phyloP scores from a whole-genome alignment of 2,888 invertebrate species.

The Drosophila mercatorum region DNA sequence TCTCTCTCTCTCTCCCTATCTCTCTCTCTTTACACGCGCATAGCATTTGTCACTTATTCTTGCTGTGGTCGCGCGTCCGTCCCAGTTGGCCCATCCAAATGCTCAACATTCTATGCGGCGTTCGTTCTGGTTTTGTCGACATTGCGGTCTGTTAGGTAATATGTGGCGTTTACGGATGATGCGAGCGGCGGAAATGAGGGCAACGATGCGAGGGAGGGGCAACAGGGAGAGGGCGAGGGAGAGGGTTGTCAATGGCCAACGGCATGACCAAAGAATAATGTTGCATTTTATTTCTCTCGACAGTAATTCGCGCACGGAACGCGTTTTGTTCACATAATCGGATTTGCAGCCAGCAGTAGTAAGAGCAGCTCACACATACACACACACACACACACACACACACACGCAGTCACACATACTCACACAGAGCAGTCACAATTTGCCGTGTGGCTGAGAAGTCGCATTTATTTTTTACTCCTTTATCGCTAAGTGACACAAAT shows the following conservation, averaged over 20 bases:
- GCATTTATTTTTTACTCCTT: slow-evolving; percentile 51
- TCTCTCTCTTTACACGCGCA: too few species aligned
- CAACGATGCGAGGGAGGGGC: not conserved
- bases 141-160: slow-evolving; percentile 63
- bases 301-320: slow-evolving; percentile 74
- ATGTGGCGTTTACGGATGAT: slow-evolving; percentile 53
- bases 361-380: not conserved
- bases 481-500: slow-evolving; percentile 23
- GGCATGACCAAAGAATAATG: slow-evolving; percentile 69
- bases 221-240: not conserved
- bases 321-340: slow-evolving; percentile 75
- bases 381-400: slow-evolving; percentile 6
- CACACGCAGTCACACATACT: not conserved
- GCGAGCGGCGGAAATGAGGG: slow-evolving; percentile 15
- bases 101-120: slow-evolving; percentile 17
- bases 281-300: slow-evolving; percentile 77
- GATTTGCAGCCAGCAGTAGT: slow-evolving; percentile 52
- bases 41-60: slow-evolving; percentile 10
- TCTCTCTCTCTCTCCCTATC: too few species aligned
- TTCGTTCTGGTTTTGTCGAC: slow-evolving; percentile 35
- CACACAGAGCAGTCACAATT: slow-evolving; percentile 42
- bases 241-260: slow-evolving; percentile 58
- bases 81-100: slow-evolving; percentile 3
- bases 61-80: slow-evolving; percentile 6
- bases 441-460: slow-evolving; percentile 28